Conservation (phyloP, 2,113 vertebrate genomes). For the Phodopus roborovskii region DNA sequence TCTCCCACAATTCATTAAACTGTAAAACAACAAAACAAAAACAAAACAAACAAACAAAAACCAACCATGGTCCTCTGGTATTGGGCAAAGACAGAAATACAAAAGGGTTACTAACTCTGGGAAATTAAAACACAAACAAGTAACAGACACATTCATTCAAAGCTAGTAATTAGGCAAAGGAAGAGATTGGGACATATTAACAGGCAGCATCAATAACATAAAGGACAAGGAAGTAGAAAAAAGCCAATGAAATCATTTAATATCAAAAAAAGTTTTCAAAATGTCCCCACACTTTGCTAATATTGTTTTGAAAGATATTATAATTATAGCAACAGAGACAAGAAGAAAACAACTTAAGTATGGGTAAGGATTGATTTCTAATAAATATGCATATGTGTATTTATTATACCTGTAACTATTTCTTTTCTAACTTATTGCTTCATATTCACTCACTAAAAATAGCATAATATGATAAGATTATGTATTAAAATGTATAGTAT, state of each 20-base stretch:
- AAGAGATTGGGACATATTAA: not conserved
- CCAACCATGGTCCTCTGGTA: not conserved
- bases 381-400: not conserved
- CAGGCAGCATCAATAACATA: not conserved
- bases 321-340: not conserved
- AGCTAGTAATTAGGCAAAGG: not conserved
- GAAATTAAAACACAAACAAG: not conserved
- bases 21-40: too few relatives aligned
- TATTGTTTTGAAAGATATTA: not conserved
- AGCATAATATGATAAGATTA: not conserved
- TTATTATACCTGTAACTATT: not conserved
- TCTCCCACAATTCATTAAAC: not conserved
- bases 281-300: not conserved
- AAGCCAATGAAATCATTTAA: not conserved
- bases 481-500: not conserved
- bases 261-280: not conserved
- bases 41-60: too few relatives aligned
- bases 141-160: not conserved
- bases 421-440: not conserved
- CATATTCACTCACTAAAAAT: not conserved
- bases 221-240: not conserved
- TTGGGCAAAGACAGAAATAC: not conserved
- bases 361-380: not conserved
- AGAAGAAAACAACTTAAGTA: slow-evolving; percentile 12
- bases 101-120: not conserved